phyloP scores from a whole-genome alignment of 2,888 invertebrate species.

The Seladonia tumulorum region DNA sequence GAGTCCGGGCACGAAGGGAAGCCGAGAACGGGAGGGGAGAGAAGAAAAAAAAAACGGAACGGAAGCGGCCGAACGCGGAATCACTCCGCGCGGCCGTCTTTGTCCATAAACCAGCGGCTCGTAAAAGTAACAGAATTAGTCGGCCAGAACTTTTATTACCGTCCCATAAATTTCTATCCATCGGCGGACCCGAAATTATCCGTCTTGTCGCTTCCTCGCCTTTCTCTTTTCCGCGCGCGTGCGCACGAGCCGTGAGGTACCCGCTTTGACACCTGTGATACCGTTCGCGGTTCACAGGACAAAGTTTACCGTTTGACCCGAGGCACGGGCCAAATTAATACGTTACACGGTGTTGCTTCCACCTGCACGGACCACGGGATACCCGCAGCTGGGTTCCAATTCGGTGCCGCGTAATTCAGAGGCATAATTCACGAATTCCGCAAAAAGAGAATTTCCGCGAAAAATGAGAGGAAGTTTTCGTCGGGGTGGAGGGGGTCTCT shows the following conservation, averaged over 20 bases:
- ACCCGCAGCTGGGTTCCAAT: slow-evolving; percentile 42
- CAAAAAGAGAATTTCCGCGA: not conserved
- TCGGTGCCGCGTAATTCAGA: slow-evolving; percentile 39
- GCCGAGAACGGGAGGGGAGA: not conserved
- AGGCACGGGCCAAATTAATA: slow-evolving; percentile 55
- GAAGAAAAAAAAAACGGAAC: not conserved
- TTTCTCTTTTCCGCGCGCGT: not conserved
- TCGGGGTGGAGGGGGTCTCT: not conserved
- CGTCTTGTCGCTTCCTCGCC: slow-evolving; percentile 24
- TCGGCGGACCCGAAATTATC: slow-evolving; percentile 20
- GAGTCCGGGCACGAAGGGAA: not conserved
- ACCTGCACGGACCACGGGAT: slow-evolving; percentile 57
- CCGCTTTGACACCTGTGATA: slow-evolving; percentile 22
- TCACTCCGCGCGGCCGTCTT: slow-evolving; percentile 11
- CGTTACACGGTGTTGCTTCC: slow-evolving; percentile 46
- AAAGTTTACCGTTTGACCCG: slow-evolving; percentile 48
- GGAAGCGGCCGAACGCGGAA: not conserved
- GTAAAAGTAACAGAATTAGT: slow-evolving; percentile 51
- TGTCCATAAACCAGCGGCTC: slow-evolving; percentile 19
- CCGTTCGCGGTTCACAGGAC: slow-evolving; percentile 19
- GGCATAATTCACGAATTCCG: not conserved
- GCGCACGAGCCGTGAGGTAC: not conserved
- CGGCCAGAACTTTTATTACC: slow-evolving; percentile 30
- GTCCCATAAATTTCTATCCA: slow-evolving; percentile 43
- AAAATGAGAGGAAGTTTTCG: not conserved